These are phyloP conservation scores for Catostylus mosaicus DNA, from an alignment of 30 jellyfish, hydroid and myxozoan genomes.

Conservation along the genomic window DNA sequence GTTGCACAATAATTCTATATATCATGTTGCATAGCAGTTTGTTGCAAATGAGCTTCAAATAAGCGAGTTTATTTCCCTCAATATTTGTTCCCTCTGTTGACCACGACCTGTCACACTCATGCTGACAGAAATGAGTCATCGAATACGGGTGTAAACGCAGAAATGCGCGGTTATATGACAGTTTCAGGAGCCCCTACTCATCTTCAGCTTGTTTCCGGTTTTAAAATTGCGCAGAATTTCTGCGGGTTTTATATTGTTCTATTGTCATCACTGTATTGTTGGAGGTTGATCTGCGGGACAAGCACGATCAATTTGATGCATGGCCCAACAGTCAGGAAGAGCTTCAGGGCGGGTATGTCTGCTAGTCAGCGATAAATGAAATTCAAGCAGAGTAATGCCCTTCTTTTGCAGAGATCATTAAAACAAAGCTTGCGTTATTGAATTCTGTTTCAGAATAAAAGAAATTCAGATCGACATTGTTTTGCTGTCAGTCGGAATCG, in stretches of 20 bases:
- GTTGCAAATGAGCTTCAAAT: too few species aligned
- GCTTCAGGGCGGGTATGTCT: constrained; percentile 50
- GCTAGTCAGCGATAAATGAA: constrained; percentile 14
- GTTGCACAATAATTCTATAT: too few species aligned
- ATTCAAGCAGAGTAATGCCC: neutral
- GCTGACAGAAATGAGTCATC: neutral
- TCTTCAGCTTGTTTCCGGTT: neutral
- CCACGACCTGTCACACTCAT: too few species aligned
- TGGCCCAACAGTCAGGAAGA: neutral
- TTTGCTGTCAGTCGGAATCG: neutral
- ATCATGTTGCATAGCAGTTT: too few species aligned
- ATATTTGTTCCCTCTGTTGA: too few species aligned
- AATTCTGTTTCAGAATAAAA: neutral
- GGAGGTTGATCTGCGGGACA: constrained; percentile 15
- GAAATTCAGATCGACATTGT: neutral
- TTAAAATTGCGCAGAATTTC: neutral
- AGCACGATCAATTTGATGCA: constrained; percentile 22
- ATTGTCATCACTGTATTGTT: neutral
- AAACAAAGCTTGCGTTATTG: neutral
- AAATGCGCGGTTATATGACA: neutral
- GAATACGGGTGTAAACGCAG: neutral
- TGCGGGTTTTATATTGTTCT: constrained; percentile 13
- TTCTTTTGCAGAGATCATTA: neutral
- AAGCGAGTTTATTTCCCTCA: too few species aligned
- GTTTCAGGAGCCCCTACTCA: neutral